Percentiles rank a stretch among this genome's conserved stretches.
Evolutionary conservation across 2,797 vertebrate genomes (phyloP).

Genomic region (Macropodus opercularis): DNA sequence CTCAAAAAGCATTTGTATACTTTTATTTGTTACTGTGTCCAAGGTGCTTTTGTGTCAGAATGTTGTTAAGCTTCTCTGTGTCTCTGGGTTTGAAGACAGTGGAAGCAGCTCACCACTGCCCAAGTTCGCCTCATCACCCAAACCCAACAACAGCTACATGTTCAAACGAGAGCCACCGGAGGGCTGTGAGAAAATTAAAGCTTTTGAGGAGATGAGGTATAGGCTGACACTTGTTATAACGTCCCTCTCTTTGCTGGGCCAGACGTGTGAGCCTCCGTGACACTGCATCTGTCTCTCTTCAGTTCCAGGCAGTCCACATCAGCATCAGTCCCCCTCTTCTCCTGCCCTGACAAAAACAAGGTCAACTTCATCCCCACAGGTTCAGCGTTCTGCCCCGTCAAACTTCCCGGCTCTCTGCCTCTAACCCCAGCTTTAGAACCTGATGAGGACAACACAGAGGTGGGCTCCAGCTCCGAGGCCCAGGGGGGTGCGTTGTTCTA

Average conservation of each 20-base stretch:
- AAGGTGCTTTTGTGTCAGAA: neutral
- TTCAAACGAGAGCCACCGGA: conserved; percentile 99
- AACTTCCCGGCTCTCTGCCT: conserved; percentile 87
- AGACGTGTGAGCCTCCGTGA: neutral
- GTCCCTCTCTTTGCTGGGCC: neutral
- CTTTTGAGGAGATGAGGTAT: conserved; percentile 98
- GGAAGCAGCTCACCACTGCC: conserved; percentile 97
- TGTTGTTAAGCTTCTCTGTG: too few relatives aligned
- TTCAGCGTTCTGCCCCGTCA: conserved; percentile 97
- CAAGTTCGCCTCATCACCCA: conserved; percentile 98
- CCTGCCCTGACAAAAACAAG: conserved; percentile 99
- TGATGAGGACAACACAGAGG: conserved; percentile 78
- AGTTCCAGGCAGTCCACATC: conserved; percentile 91
- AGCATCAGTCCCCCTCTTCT: conserved; percentile 90
- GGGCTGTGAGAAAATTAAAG: conserved; percentile 99
- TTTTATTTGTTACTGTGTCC: too few relatives aligned
- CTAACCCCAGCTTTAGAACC: conserved; percentile 81
- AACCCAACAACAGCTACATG: conserved; percentile 99
- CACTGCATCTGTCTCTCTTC: conserved; percentile 4
- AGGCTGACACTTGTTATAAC: conserved; percentile 34
- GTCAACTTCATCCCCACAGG: conserved; percentile 99
- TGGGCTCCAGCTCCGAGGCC: conserved; percentile 64
- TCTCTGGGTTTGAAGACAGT: conserved; percentile 87
- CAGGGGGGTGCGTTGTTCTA: conserved; percentile 79
- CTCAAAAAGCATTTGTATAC: too few relatives aligned